Percentiles rank a stretch among this genome's conserved stretches.
Evolutionary conservation across 2,888 invertebrate species (phyloP).

Genomic region (Nineta flava): DNA sequence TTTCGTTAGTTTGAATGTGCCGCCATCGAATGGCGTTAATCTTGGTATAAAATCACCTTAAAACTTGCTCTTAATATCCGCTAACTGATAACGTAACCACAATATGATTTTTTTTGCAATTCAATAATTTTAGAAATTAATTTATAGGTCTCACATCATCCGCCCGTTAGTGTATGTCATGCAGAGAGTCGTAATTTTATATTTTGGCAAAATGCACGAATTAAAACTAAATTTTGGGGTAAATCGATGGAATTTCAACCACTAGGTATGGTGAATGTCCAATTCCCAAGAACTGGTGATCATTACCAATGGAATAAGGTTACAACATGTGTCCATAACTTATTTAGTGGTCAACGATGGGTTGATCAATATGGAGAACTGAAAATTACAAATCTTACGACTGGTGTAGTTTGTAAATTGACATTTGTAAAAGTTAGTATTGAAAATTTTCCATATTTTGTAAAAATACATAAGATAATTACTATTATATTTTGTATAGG

Average conservation of each 20-base stretch:
- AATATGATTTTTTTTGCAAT: slow-evolving; percentile 18
- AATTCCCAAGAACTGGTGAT: slow-evolving; percentile 44
- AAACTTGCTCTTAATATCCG: not conserved
- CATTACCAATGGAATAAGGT: slow-evolving; percentile 62
- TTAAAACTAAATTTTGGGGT: slow-evolving; percentile 82
- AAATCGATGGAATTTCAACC: slow-evolving; percentile 84
- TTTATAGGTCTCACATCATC: slow-evolving; percentile 56
- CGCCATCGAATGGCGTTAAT: no score
- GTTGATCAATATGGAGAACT: slow-evolving; percentile 78
- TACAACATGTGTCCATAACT: slow-evolving; percentile 72
- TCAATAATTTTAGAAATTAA: slow-evolving; percentile 15
- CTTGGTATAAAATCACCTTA: no score
- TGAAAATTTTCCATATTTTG: not conserved
- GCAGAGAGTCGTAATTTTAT: slow-evolving; percentile 60
- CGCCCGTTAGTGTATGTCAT: slow-evolving; percentile 67
- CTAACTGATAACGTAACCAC: not conserved
- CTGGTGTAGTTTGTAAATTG: slow-evolving; percentile 53
- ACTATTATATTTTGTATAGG: slow-evolving; percentile 27
- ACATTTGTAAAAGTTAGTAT: slow-evolving; percentile 59
- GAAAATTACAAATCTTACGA: slow-evolving; percentile 41
- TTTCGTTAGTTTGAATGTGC: no score
- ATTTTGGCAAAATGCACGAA: slow-evolving; percentile 70
- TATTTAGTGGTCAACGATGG: slow-evolving; percentile 71
- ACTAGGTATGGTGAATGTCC: slow-evolving; percentile 49
- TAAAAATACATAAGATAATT: slow-evolving; percentile 1